phyloP scores from a whole-genome alignment of 2,888 invertebrate species.

The Netelia melanura region DNA sequence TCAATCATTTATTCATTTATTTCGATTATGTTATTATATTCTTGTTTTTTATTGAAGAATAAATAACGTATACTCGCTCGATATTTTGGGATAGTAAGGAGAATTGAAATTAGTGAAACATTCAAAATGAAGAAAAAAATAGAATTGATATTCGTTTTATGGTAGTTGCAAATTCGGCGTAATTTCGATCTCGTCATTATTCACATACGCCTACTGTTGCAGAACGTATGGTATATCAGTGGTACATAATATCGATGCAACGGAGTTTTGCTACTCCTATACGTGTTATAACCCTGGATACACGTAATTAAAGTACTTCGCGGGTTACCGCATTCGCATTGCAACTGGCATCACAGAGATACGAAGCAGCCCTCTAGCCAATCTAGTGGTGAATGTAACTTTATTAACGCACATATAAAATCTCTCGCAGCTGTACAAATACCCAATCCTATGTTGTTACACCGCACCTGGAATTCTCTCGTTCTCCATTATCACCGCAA shows the following conservation, averaged over 20 bases:
- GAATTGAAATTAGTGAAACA: too few relatives aligned
- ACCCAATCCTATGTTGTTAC: not conserved
- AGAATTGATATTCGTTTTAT: too few relatives aligned
- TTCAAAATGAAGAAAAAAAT: too few relatives aligned
- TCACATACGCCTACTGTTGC: too few relatives aligned
- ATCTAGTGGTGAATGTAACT: slow-evolving; percentile 46
- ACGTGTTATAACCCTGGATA: slow-evolving; percentile 38
- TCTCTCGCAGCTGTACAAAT: slow-evolving; percentile 16
- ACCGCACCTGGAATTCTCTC: slow-evolving; percentile 1
- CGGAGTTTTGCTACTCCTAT: not conserved
- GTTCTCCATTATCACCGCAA: not conserved
- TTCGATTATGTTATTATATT: too few relatives aligned
- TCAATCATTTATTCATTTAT: too few relatives aligned
- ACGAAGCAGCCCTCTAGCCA: slow-evolving; percentile 17
- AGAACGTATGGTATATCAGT: not conserved
- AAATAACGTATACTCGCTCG: too few relatives aligned
- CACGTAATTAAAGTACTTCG: slow-evolving; percentile 48
- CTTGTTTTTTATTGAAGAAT: too few relatives aligned
- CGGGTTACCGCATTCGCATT: slow-evolving; percentile 28
- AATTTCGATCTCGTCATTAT: too few relatives aligned
- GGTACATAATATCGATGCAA: not conserved
- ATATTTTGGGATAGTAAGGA: too few relatives aligned
- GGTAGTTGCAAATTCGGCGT: too few relatives aligned
- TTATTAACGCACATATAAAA: slow-evolving; percentile 35
- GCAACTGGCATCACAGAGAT: slow-evolving; percentile 12